Base-by-base conservation (phyloP, 2,113 vertebrate genomes). In the Sapajus apella region DNA sequence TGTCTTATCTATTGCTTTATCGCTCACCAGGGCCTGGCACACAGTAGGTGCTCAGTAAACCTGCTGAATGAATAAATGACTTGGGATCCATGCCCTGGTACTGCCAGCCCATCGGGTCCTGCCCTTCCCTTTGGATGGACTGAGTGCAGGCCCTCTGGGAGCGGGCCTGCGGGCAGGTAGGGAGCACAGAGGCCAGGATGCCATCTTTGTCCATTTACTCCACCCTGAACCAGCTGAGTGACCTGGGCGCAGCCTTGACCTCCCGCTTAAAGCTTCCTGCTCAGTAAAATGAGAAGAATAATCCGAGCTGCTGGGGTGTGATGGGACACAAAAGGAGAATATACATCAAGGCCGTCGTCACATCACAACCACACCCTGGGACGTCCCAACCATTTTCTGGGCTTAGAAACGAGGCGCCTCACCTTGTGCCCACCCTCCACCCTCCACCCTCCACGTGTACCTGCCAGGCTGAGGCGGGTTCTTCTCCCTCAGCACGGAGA, bases 341-440 rank as follows among this genome's bases (percentile, higher is more conserved):
- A 25, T 5, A 68, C 13, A 13, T 16, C 32, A 56, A 20, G 37
- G 52, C 61, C 43, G 5, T 72, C 35, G 14, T 64, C 45, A 18
- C 21, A 50, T 23, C 72, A 37, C 52, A 55, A 17, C 80, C 5
- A 4, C 17, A 58, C 27, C 40, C 27, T 35, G 25, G 66, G 35
- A 35, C 35, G 30, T 64, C 50, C 64, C 61, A 32, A 64, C 27
- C 61, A 23, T 52, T 23, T 80, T 86, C 47, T 20, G 25, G 70
- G 55, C 72, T 52, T 32, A 2, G 73, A 88, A 81, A 55, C 66
- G 4, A 23, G 58, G 14, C 10, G 58, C 25, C 5, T 64, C 55
- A 21, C 5, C 2, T 0, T 4, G 40, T 0, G 2, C 61, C 61
- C 27, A 13, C 61, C 16, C 50, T 17, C 50, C 50, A 50, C 13